Percentiles rank a stretch among this genome's conserved stretches.
These are phyloP conservation scores for Plagodis pulveraria DNA, from an alignment of 2,888 invertebrate genomes.

Conservation along the genomic window DNA sequence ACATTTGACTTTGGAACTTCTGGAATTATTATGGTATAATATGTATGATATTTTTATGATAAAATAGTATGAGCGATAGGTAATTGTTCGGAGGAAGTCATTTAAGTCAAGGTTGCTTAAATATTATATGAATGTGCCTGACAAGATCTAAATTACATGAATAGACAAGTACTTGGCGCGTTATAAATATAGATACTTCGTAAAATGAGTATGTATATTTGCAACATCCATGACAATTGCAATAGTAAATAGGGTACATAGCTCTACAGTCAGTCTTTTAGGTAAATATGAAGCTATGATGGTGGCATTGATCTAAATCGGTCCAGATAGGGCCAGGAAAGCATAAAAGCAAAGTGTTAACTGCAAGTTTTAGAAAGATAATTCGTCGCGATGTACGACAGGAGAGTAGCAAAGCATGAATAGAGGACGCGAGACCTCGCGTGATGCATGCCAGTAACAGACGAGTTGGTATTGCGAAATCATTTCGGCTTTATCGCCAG, in stretches of 20 bases:
- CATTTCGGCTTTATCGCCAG: constrained; percentile 45
- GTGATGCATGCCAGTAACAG: constrained; percentile 53
- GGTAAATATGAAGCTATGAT: no score
- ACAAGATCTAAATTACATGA: no score
- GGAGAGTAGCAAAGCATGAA: constrained; percentile 50
- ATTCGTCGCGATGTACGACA: constrained; percentile 8
- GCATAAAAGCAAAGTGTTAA: constrained; percentile 15
- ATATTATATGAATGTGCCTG: neutral
- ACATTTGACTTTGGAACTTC: constrained; percentile 23
- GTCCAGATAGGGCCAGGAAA: constrained; percentile 13
- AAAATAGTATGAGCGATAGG: neutral
- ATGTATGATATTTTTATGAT: no score
- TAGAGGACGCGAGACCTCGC: constrained; percentile 51
- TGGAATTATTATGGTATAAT: neutral
- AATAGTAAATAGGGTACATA: no score
- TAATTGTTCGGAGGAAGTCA: constrained; percentile 1
- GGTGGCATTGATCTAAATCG: no score
- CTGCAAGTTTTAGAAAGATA: constrained; percentile 1
- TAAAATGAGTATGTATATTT: no score
- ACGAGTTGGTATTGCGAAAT: constrained; percentile 46
- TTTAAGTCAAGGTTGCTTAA: constrained; percentile 14
- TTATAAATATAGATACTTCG: no score
- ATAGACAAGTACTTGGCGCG: no score
- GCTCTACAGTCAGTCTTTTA: no score
- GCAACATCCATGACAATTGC: no score